Evolutionary conservation across 1,140 invertebrate genomes (phyloP).

Genomic region (Argopecten irradians): DNA sequence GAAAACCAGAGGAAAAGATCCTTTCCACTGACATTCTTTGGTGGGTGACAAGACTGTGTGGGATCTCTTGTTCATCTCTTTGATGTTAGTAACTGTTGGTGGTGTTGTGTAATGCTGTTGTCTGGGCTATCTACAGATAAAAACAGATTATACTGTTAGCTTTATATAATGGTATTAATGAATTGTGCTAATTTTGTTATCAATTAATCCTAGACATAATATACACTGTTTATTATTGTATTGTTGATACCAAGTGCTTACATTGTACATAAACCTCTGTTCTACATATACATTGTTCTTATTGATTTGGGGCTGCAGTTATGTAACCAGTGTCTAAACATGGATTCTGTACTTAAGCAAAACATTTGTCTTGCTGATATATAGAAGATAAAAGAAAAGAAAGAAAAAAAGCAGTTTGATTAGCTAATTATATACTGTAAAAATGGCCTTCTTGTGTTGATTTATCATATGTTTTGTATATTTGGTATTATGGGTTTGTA

Average conservation of each 20-base stretch:
- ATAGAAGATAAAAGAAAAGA: too few species aligned
- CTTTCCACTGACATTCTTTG: too few species aligned
- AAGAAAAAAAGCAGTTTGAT: too few species aligned
- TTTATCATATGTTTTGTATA: too few species aligned
- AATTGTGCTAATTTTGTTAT: constrained; percentile 4
- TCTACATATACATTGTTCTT: not conserved
- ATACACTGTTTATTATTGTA: constrained; percentile 11
- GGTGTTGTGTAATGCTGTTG: constrained; percentile 5
- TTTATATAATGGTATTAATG: not conserved
- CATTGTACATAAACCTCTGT: not conserved
- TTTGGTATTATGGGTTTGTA: too few species aligned
- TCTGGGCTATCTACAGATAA: not conserved
- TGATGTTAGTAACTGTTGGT: not conserved
- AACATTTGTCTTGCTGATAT: too few species aligned
- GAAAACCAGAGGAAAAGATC: too few species aligned
- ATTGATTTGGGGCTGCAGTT: not conserved
- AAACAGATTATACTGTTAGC: not conserved
- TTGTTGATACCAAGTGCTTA: constrained; percentile 18
- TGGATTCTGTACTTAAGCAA: not conserved
- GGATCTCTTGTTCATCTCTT: too few species aligned
- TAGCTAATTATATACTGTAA: too few species aligned
- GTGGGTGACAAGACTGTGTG: too few species aligned
- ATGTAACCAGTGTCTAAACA: not conserved
- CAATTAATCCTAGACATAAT: not conserved
- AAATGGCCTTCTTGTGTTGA: too few species aligned